A percentile compares a stretch with the other conserved stretches of the same genome.
These are phyloP conservation scores for Bos indicus DNA, from an alignment of 2,113 vertebrate species.

Conservation along the genomic window DNA sequence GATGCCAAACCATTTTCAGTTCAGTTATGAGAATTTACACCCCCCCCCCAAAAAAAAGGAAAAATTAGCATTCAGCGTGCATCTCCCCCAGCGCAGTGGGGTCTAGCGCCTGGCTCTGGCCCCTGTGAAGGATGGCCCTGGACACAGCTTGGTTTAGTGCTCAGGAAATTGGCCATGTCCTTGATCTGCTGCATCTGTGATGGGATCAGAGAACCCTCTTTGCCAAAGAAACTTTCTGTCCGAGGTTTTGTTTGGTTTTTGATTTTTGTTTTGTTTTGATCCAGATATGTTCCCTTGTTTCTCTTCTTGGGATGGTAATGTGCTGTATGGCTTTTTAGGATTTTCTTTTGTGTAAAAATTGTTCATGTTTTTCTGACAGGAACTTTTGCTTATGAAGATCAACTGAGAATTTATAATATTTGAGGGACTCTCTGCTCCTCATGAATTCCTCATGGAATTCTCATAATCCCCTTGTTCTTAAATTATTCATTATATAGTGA, in stretches of 20 bases:
- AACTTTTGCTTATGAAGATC: not conserved
- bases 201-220: not conserved
- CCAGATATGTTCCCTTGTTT: not conserved
- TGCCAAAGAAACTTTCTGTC: not conserved
- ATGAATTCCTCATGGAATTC: not conserved
- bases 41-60: not conserved
- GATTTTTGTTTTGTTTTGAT: not conserved
- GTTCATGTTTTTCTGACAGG: not conserved
- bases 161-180: not conserved
- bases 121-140: not conserved
- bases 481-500: not conserved
- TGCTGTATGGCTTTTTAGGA: not conserved
- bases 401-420: not conserved
- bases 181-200: not conserved
- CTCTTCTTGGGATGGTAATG: not conserved
- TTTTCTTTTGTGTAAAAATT: not conserved
- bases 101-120: not conserved
- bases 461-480: not conserved
- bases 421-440: not conserved
- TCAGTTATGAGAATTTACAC: not conserved
- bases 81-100: not conserved
- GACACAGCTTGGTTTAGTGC: not conserved
- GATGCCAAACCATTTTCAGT: conserved; percentile 12
- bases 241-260: not conserved
- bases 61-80: no score